Evolutionary conservation across 35 echinoderm and acorn worm genomes (phyloP), one percentile per base, ranked within the genome.

Genomic region (Heliocidaris erythrogramma): DNA sequence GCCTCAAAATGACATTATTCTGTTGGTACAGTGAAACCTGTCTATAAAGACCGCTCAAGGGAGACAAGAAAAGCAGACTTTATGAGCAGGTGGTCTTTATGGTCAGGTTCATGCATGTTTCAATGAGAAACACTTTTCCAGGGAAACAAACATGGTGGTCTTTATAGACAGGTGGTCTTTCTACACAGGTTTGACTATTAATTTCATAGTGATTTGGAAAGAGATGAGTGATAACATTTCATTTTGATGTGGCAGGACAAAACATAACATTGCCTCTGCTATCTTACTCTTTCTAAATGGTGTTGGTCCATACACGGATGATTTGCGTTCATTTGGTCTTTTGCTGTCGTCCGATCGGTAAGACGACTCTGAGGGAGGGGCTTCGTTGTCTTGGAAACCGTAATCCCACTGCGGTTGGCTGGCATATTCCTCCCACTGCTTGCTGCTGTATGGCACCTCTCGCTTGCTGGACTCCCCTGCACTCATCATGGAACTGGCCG

Each of bases 231-330:
- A 42, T 42, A 42, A 42, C 35, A 42, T 42, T 3, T 42, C 35
- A 42, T 1, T 42, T 42, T 3, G 3, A 42, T 42, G 35, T 42
- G 35, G 35, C 35, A 42, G 35, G 3, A 42, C 35, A 42, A 42
- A 42, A 42, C 3, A 42, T 42, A 60, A 60, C 18, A 12, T 14
- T 12, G 9, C 59, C 12, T 13, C 18, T 87, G 2, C 11, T 30
- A 2, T 0, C 91, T 50, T 52, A 92, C 91, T 30, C 48, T 92
- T 92, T 59, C 91, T 92, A n/a, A 92, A 92, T 52, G 91, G 91
- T n/a, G 91, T 92, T 92, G 91, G 91, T 92, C 91, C 91, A 50
- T 92, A 92, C n/a, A 92, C 5, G 16, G 91, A 92, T 49, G 91
- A 52, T 24, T 92, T 92, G 91, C 91, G 91, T 92, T 92, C 91